These are phyloP conservation scores for Tigriopus californicus DNA, from an alignment of 2,888 invertebrate species.

Conservation along the genomic window DNA sequence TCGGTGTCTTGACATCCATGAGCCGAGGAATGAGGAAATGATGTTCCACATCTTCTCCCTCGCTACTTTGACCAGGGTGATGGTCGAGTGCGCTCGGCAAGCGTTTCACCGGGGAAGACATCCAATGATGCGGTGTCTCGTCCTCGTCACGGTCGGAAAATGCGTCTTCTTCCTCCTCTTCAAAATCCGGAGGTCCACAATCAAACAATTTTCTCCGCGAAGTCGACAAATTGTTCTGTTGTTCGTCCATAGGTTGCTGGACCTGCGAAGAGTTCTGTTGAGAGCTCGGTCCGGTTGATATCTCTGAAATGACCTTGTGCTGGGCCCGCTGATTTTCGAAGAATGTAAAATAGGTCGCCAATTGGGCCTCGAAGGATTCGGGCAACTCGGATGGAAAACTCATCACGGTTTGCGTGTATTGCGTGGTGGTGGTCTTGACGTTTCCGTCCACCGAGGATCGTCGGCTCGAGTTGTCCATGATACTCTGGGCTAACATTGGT, in stretches of 20 bases:
- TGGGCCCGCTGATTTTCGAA: background rate
- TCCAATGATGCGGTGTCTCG: no score
- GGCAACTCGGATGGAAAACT: background rate
- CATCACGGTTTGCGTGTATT: background rate
- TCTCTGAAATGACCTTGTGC: background rate
- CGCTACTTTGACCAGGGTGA: no score
- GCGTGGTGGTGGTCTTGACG: background rate
- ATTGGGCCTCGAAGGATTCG: background rate
- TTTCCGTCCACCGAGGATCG: background rate
- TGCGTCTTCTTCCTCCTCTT: constrained; percentile 3
- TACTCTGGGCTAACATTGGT: no score
- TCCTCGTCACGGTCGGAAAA: background rate
- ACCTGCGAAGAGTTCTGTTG: no score
- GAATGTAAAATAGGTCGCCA: background rate
- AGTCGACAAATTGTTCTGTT: background rate
- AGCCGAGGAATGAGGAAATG: no score
- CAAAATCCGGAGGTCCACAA: background rate
- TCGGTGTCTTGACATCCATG: no score
- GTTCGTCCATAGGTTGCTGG: constrained; percentile 3
- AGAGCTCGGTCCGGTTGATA: background rate
- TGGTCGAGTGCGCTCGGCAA: no score
- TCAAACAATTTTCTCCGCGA: background rate
- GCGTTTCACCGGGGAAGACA: no score
- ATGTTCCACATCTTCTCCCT: no score
- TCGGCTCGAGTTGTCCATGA: background rate